phyloP scores from a whole-genome alignment of 2,113 vertebrate species.

The Artemisiospiza belli region DNA sequence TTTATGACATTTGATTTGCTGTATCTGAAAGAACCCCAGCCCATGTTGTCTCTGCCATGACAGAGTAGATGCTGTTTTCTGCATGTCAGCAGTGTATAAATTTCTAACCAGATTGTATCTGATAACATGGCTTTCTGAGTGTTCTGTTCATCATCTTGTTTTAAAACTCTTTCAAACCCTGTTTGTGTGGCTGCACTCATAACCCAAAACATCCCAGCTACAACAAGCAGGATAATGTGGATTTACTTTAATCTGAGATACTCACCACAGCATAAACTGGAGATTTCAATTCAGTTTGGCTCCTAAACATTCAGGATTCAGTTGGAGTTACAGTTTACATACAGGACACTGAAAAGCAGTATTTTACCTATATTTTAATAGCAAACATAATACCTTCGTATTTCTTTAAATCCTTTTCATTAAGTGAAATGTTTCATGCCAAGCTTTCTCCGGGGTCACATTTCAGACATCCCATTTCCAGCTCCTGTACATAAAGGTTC shows the following conservation, averaged over 20 bases:
- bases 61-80: background rate
- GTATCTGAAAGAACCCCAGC: background rate
- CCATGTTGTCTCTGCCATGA: background rate
- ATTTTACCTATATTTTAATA: conserved; percentile 51
- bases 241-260: conserved; percentile 68
- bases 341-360: conserved; percentile 30
- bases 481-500: conserved; percentile 51
- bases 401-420: conserved; percentile 69
- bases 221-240: conserved; percentile 56
- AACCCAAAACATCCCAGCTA: conserved; percentile 50
- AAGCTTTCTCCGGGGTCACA: conserved; percentile 49
- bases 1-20: background rate
- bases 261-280: conserved; percentile 59
- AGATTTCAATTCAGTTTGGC: conserved; percentile 59
- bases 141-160: conserved; percentile 61
- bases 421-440: conserved; percentile 58
- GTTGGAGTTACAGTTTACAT: conserved; percentile 32
- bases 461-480: conserved; percentile 48
- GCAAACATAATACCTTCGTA: conserved; percentile 49
- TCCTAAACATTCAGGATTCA: conserved; percentile 41
- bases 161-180: conserved; percentile 47
- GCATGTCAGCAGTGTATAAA: background rate
- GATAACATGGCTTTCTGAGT: conserved; percentile 51
- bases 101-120: conserved; percentile 47
- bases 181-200: conserved; percentile 45